phyloP scores from a whole-genome alignment of 2,888 invertebrate genomes.

The Lepidocyrtinus sp. region DNA sequence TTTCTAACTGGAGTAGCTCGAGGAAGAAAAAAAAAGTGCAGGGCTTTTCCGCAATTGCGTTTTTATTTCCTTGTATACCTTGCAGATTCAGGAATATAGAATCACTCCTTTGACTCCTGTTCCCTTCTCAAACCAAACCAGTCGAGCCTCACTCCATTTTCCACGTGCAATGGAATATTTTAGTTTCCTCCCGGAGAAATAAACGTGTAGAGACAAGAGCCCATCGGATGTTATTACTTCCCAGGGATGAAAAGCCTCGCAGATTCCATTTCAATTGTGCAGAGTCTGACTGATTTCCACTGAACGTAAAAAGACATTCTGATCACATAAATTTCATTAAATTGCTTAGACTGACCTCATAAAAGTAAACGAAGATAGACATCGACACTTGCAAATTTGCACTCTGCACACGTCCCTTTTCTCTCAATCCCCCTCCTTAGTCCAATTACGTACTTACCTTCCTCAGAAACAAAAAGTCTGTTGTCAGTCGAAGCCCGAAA shows the following conservation, averaged over 20 bases:
- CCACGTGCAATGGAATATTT: too few species aligned
- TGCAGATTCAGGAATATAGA: too few species aligned
- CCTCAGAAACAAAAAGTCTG: neutral
- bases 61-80: too few species aligned
- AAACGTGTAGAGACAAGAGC: too few species aligned
- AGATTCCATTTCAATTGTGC: constrained; percentile 6
- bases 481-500: neutral
- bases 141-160: too few species aligned
- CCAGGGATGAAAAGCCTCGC: neutral
- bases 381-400: neutral
- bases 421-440: neutral
- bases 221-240: constrained; percentile 5
- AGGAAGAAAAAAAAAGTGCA: neutral
- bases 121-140: neutral
- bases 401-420: constrained; percentile 18
- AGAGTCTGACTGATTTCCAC: neutral
- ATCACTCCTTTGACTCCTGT: neutral
- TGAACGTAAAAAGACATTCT: constrained; percentile 40
- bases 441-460: too few species aligned
- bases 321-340: constrained; percentile 55
- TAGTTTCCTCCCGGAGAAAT: too few species aligned
- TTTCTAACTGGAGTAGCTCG: neutral
- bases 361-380: too few species aligned
- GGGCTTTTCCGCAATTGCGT: too few species aligned
- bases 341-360: constrained; percentile 26